These are phyloP conservation scores for Eulimnadia texana DNA, from an alignment of 1,140 invertebrate genomes.

Conservation along the genomic window DNA sequence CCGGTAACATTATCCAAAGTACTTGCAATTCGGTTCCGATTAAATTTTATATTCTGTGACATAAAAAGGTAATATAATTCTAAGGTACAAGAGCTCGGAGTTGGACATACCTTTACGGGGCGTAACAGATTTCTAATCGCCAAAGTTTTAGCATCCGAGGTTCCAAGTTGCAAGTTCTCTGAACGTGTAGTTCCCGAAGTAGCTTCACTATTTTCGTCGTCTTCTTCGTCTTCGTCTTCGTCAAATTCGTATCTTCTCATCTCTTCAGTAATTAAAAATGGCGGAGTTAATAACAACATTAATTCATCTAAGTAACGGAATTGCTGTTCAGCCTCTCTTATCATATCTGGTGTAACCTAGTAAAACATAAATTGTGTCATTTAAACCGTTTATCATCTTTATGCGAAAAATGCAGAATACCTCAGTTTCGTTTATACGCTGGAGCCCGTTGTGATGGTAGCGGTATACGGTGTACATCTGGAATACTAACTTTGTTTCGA, in stretches of 20 bases:
- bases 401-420: too few relatives aligned
- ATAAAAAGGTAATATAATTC: background rate
- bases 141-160: background rate
- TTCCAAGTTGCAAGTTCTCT: too few relatives aligned
- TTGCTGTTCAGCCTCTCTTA: background rate
- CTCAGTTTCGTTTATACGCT: background rate
- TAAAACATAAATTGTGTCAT: too few relatives aligned
- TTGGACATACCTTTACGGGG: background rate
- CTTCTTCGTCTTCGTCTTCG: background rate
- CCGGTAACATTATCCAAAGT: background rate
- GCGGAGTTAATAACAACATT: background rate
- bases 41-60: background rate
- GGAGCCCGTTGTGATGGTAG: background rate
- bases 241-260: background rate
- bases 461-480: slow-evolving; percentile 8
- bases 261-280: background rate
- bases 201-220: background rate
- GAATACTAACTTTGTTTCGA: background rate
- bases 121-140: background rate
- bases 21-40: background rate
- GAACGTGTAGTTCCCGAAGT: too few relatives aligned
- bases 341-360: background rate
- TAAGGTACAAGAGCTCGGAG: background rate
- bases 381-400: too few relatives aligned
- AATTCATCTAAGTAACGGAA: background rate